Evolutionary conservation across 2,888 invertebrate species (phyloP), one percentile per base, ranked within the genome.

Genomic region (Thymelicus sylvestris): DNA sequence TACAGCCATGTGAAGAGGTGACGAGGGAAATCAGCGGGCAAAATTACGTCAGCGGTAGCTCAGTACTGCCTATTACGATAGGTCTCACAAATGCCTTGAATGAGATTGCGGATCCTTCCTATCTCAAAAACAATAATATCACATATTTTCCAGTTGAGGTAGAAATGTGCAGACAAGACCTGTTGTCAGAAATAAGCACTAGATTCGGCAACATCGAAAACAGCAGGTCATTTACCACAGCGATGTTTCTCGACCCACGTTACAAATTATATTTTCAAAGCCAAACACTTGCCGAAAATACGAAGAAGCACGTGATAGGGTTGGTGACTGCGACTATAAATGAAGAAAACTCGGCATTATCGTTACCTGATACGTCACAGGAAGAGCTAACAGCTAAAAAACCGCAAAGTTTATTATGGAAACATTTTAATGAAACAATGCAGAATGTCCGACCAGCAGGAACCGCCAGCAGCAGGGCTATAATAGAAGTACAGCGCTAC

Each of bases 221-320:
- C n/a, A n/a, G n/a, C n/a, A n/a, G n/a, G n/a, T n/a, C n/a, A n/a
- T n/a, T n/a, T n/a, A n/a, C n/a, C n/a, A n/a, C n/a, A n/a, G n/a
- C n/a, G n/a, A n/a, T 72, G 69, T 74, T 74, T 39, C 63, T 74
- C 8, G 72, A 72, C 38, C 74, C 74, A 50, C 19, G 71, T 3
- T 72, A 69, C 62, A 72, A 74, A 63, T 48, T 74, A 5, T 74
- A 72, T 66, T 74, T 72, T 67, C 67, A 72, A 63, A 67, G 67
- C 44, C 24, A 38, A 31, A 59, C 61, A n/a, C 57, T 47, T n/a
- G 70, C 61, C 50, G 68, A 71, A 13, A 61, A 47, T n/a, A 71
- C 71, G 65, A 73, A 73, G 39, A 66, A 71, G n/a, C 19, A 63
- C 13, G 50, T 63, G 13, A 63, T 63, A 15, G 47, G 48, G 7